Base-by-base conservation (phyloP, 1,140 invertebrate species). In the Argopecten irradians region DNA sequence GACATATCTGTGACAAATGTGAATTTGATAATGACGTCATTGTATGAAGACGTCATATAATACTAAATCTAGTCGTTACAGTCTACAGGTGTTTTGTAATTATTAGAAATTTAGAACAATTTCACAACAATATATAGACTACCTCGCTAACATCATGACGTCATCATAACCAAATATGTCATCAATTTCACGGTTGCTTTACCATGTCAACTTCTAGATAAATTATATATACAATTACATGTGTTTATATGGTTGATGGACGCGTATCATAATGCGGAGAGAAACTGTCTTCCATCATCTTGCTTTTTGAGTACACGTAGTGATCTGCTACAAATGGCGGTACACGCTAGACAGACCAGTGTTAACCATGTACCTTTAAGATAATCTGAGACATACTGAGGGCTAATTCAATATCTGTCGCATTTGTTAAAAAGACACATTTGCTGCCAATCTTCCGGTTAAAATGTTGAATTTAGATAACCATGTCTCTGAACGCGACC, bases 71-170 rank as follows among this genome's bases (percentile, higher is more conserved):
- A 71, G 55, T 71, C 55, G 55, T 71, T 71, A 22, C 55, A 28
- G 55, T 71, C 55, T 71, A 71, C 55, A 71, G 16, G 55, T 71
- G 55, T 71, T 71, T 28, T 71, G 55, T 71, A 71, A 71, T 71
- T 1, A 71, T 71, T 71, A 71, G n/a, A 28, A 71, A 71, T n/a
- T 71, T 71, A 71, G 55, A 71, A 5, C 8, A 28, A 71, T 11
- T 71, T 71, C n/a, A 71, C 55, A 16, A 71, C 55, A 71, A 71
- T 71, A 71, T 71, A 71, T 71, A 71, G 55, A 71, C 55, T 71
- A 71, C 55, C 55, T 71, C 55, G 55, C 55, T 71, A 71, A 71
- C n/a, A n/a, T 71, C 55, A 71, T 71, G 19, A 71, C 55, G 1
- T 71, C 55, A 71, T 71, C 55, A 16, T 71, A 71, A 71, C 55